Evolutionary conservation across 2,888 invertebrate genomes (phyloP).

Genomic region (Hypolimnas misippus): DNA sequence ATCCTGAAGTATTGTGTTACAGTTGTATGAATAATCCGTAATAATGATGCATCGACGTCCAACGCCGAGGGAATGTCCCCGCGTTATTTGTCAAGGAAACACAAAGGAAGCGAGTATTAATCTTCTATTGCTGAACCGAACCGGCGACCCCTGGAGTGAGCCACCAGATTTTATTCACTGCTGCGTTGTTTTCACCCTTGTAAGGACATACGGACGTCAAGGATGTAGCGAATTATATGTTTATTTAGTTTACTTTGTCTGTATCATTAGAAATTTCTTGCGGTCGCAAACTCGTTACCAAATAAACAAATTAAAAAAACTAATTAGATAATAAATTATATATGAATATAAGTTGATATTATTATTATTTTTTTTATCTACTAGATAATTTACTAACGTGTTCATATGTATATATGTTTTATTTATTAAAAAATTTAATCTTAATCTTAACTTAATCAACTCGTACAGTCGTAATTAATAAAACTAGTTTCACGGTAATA

Average conservation of each 20-base stretch:
- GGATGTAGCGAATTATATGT: neutral
- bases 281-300: too few relatives aligned
- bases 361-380: too few relatives aligned
- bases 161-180: conserved; percentile 69
- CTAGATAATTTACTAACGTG: too few relatives aligned
- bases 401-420: too few relatives aligned
- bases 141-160: conserved; percentile 72
- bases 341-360: too few relatives aligned
- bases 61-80: conserved; percentile 54
- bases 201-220: conserved; percentile 43
- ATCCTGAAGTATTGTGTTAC: conserved; percentile 34
- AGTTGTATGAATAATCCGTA: conserved; percentile 52
- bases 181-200: conserved; percentile 50
- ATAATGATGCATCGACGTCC: conserved; percentile 65
- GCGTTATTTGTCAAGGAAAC: conserved; percentile 62
- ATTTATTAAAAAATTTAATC: too few relatives aligned
- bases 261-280: too few relatives aligned
- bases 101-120: conserved; percentile 78
- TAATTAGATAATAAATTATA: neutral
- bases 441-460: too few relatives aligned
- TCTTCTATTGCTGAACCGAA: conserved; percentile 67
- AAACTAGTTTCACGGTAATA: too few relatives aligned
- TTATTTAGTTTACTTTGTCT: neutral
- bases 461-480: too few relatives aligned
- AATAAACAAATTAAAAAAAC: too few relatives aligned